Evolutionary conservation across 2,888 invertebrate species (phyloP).

Genomic region (Stenoptilia bipunctidactyla): DNA sequence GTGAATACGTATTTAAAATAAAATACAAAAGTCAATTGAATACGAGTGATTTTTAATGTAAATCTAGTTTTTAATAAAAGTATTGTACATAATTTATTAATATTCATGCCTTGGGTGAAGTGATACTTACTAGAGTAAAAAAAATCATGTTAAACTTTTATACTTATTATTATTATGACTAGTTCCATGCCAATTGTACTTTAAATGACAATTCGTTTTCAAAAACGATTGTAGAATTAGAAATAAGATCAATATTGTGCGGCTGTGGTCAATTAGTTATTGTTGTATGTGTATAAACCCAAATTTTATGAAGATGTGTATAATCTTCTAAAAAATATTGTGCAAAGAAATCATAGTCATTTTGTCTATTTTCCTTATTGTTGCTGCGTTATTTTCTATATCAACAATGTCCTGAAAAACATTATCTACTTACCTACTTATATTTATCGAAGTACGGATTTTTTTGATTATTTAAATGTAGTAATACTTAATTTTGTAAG

Average conservation of each 20-base stretch:
- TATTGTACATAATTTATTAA: constrained; percentile 16
- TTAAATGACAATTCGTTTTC: constrained; percentile 4
- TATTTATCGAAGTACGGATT: too few relatives aligned
- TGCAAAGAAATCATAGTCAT: not conserved
- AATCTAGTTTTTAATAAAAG: constrained; percentile 20
- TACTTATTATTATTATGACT: constrained; percentile 18
- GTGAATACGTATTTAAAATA: too few relatives aligned
- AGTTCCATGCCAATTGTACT: constrained; percentile 24
- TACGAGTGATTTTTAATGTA: constrained; percentile 26
- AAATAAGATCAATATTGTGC: constrained; percentile 33
- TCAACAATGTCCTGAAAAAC: too few relatives aligned
- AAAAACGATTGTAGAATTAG: not conserved
- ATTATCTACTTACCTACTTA: too few relatives aligned
- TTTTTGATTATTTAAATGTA: too few relatives aligned
- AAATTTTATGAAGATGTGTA: too few relatives aligned
- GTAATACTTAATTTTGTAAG: too few relatives aligned
- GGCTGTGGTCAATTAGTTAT: constrained; percentile 47
- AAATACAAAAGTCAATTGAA: too few relatives aligned
- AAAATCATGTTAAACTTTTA: constrained; percentile 15
- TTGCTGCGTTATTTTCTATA: too few relatives aligned
- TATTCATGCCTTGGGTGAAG: constrained; percentile 42
- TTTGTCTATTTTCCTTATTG: too few relatives aligned
- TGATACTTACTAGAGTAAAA: constrained; percentile 27
- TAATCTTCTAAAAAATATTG: too few relatives aligned
- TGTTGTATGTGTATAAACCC: too few relatives aligned